Percentiles rank a stretch among this genome's conserved stretches.
Conservation (phyloP, 2,888 invertebrate species). For the Podotricha telesiphe region DNA sequence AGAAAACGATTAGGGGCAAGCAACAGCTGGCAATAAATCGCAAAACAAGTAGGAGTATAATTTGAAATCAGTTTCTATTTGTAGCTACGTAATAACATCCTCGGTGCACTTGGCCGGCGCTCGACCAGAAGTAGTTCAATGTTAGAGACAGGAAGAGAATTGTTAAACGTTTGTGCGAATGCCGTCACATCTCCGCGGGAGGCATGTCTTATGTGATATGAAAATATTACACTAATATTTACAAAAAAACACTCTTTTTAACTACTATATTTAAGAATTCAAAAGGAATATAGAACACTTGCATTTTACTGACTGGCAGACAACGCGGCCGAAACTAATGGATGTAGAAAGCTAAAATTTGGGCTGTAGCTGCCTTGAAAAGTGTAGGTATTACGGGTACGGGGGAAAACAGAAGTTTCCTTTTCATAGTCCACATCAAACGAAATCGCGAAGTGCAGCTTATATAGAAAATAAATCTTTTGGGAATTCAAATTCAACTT, state of each 20-base stretch:
- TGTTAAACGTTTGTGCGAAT: slow-evolving; percentile 78
- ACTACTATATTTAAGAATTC: too few relatives aligned
- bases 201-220: slow-evolving; percentile 41
- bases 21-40: slow-evolving; percentile 38
- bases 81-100: slow-evolving; percentile 66
- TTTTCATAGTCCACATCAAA: too few relatives aligned
- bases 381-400: too few relatives aligned
- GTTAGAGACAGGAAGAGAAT: slow-evolving; percentile 73
- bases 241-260: neutral
- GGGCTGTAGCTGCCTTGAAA: too few relatives aligned
- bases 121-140: slow-evolving; percentile 77
- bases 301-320: too few relatives aligned
- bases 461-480: too few relatives aligned
- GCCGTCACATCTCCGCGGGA: slow-evolving; percentile 55
- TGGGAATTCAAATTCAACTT: too few relatives aligned
- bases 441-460: too few relatives aligned
- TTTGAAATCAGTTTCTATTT: slow-evolving; percentile 67
- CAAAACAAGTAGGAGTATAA: slow-evolving; percentile 44
- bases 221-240: slow-evolving; percentile 2
- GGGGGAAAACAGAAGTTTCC: too few relatives aligned
- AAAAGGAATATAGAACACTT: too few relatives aligned
- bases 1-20: neutral
- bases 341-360: too few relatives aligned
- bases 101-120: slow-evolving; percentile 78
- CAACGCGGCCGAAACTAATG: too few relatives aligned